Percentiles rank a stretch among this genome's conserved stretches.
phyloP scores from a whole-genome alignment of 2,797 vertebrate species.

The Chelmon rostratus region DNA sequence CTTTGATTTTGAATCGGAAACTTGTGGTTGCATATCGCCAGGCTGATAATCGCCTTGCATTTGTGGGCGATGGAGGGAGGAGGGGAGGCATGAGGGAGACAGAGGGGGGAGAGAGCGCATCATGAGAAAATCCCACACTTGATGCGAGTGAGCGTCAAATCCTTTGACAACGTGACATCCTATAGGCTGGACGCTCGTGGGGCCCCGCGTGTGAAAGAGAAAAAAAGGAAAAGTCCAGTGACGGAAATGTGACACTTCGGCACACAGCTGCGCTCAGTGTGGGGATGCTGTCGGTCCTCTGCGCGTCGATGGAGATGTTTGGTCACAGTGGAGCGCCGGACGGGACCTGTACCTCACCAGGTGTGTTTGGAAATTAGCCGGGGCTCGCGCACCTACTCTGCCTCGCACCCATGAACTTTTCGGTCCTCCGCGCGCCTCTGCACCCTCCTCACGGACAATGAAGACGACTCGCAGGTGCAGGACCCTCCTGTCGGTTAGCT shows the following conservation, averaged over 20 bases:
- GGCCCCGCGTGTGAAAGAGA: constrained; percentile 15
- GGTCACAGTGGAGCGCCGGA: neutral
- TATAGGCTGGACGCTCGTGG: constrained; percentile 37
- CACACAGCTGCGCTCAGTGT: constrained; percentile 16
- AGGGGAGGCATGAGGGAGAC: neutral
- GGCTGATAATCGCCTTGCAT: constrained; percentile 1
- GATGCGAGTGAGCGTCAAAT: constrained; percentile 64
- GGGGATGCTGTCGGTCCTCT: neutral
- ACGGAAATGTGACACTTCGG: constrained; percentile 25
- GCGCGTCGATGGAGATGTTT: neutral
- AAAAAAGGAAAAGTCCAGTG: neutral
- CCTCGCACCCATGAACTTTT: constrained; percentile 55
- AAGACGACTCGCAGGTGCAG: constrained; percentile 91
- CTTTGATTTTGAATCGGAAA: neutral
- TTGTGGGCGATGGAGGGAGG: neutral
- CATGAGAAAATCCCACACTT: constrained; percentile 58
- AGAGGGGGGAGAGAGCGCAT: constrained; percentile 21
- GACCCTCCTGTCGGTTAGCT: constrained; percentile 90
- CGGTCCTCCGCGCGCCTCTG: constrained; percentile 18
- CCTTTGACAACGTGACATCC: constrained; percentile 75
- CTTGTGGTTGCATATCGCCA: neutral
- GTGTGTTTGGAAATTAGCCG: constrained; percentile 19
- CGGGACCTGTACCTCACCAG: constrained; percentile 19
- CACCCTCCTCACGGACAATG: constrained; percentile 80
- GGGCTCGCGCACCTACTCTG: constrained; percentile 9